phyloP scores from a whole-genome alignment of 2,113 vertebrate genomes.

The Eurystomus gularis region DNA sequence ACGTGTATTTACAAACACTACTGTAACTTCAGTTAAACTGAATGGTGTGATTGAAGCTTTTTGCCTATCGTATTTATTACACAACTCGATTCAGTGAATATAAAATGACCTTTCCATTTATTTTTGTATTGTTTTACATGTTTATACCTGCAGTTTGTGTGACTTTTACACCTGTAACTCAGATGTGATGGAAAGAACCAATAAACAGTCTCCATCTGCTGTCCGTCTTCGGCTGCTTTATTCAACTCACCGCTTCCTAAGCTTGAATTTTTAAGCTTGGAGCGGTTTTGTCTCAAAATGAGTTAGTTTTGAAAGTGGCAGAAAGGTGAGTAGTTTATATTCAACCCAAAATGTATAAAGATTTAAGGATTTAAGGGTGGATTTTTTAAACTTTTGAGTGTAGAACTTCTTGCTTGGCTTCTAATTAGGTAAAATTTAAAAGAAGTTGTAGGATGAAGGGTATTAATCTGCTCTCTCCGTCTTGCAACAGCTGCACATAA shows the following conservation, averaged over 20 bases:
- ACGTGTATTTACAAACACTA: conserved; percentile 86
- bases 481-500: fast-evolving
- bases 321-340: neutral
- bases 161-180: conserved; percentile 80
- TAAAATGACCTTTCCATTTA: conserved; percentile 81
- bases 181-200: conserved; percentile 76
- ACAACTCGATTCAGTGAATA: conserved; percentile 84
- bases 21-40: conserved; percentile 96
- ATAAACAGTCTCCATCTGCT: conserved; percentile 74
- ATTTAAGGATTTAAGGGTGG: neutral
- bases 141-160: conserved; percentile 82
- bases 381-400: neutral
- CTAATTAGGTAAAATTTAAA: neutral
- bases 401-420: neutral
- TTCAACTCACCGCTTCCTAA: neutral
- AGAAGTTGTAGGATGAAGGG: neutral
- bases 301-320: neutral
- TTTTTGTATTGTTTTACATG: conserved; percentile 86
- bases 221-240: neutral
- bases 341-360: neutral
- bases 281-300: neutral
- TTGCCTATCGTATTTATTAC: conserved; percentile 93
- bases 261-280: neutral
- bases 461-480: neutral
- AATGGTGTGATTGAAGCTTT: conserved; percentile 94